Percentiles rank a stretch among this genome's conserved stretches.
These are phyloP conservation scores for Crotalus tigris DNA, from an alignment of 2,113 vertebrate genomes.

Conservation along the genomic window DNA sequence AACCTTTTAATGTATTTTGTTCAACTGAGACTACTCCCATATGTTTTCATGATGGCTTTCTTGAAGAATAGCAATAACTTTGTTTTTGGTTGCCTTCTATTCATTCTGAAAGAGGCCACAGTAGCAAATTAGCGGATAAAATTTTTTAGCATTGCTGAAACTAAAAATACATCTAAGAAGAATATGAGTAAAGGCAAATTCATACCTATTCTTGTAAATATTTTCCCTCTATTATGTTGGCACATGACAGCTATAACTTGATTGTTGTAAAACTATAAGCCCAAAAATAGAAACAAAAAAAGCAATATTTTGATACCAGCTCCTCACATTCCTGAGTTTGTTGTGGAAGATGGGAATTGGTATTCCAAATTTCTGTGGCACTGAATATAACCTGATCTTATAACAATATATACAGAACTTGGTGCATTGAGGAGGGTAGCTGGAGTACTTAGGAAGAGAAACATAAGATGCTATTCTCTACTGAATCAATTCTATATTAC, in stretches of 20 bases:
- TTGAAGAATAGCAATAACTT: neutral
- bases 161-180: conserved; percentile 10
- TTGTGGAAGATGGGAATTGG: too few species aligned
- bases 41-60: neutral
- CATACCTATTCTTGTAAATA: neutral
- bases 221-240: conserved; percentile 12
- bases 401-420: too few species aligned
- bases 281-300: neutral
- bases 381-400: too few species aligned
- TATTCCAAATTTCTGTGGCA: too few species aligned
- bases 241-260: conserved; percentile 19
- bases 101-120: neutral
- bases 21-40: neutral
- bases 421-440: too few species aligned
- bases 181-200: neutral
- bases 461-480: neutral
- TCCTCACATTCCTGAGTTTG: too few species aligned
- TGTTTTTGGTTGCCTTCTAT: neutral
- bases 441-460: neutral
- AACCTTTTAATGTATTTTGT: neutral
- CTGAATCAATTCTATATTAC: neutral
- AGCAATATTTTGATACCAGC: too few species aligned
- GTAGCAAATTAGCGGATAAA: neutral
- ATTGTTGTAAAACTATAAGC: conserved; percentile 46
- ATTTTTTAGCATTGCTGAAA: neutral